Conservation (phyloP, 2,113 vertebrate species). For the Eulemur rufifrons region DNA sequence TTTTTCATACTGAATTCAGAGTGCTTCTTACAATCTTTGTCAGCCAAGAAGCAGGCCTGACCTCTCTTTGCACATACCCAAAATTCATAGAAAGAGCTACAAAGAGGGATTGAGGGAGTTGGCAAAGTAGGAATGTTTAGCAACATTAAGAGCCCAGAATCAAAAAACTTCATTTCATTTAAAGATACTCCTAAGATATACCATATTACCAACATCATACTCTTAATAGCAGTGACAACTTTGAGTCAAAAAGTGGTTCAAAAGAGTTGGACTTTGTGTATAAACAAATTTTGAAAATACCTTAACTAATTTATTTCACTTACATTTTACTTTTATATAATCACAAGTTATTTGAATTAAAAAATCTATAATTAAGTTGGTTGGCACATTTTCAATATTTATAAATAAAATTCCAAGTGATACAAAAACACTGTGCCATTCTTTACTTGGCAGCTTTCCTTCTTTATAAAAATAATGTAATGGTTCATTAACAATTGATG, state of each 20-base stretch:
- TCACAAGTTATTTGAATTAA: background rate
- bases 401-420: conserved; percentile 29
- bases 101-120: background rate
- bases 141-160: background rate
- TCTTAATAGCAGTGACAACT: background rate
- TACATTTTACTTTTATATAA: conserved; percentile 6
- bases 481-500: background rate
- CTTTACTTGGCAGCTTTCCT: background rate
- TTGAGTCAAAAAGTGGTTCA: background rate
- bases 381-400: background rate
- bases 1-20: background rate
- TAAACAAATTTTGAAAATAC: conserved; percentile 3
- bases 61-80: background rate
- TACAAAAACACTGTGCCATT: background rate
- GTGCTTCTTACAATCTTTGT: background rate
- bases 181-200: background rate
- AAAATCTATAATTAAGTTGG: conserved; percentile 3
- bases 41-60: background rate
- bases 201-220: background rate
- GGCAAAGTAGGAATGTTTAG: background rate
- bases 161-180: background rate
- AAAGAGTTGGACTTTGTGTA: background rate
- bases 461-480: background rate
- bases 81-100: background rate
- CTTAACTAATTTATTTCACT: background rate